phyloP scores from a whole-genome alignment of 1,140 invertebrate species.

The Pristionchus pacificus region DNA sequence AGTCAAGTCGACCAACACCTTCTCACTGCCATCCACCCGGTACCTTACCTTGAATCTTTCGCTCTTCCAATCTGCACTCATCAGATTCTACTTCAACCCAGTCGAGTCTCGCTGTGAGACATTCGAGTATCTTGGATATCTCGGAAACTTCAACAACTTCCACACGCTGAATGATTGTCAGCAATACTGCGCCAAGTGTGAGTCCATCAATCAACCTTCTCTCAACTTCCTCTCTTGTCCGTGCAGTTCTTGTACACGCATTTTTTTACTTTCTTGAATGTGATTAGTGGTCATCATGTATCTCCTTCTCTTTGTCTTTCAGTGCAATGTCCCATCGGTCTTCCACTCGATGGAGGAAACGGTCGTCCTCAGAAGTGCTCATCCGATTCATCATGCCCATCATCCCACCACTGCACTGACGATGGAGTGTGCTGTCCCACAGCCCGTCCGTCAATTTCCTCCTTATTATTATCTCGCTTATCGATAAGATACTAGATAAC shows the following conservation, averaged over 20 bases:
- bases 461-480: constrained; percentile 12
- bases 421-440: constrained; percentile 56
- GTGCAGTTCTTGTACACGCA: not conserved
- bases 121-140: constrained; percentile 45
- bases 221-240: not conserved
- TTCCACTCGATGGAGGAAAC: constrained; percentile 50
- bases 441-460: constrained; percentile 42
- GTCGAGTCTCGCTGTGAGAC: constrained; percentile 49
- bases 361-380: constrained; percentile 52
- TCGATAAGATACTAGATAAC: not conserved
- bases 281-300: constrained; percentile 22
- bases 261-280: too few species aligned
- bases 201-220: too few species aligned
- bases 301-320: constrained; percentile 29
- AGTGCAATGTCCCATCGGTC: constrained; percentile 55
- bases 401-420: constrained; percentile 45
- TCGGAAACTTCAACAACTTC: constrained; percentile 57
- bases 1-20: too few species aligned
- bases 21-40: too few species aligned
- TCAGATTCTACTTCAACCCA: constrained; percentile 52
- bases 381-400: constrained; percentile 44
- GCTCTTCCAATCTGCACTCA: not conserved
- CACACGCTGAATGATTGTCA: constrained; percentile 54
- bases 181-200: constrained; percentile 53
- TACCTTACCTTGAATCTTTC: not conserved